Evolutionary conservation across 2,888 invertebrate genomes (phyloP), one percentile per base, ranked within the genome.

Genomic region (Platycnemis pennipes): DNA sequence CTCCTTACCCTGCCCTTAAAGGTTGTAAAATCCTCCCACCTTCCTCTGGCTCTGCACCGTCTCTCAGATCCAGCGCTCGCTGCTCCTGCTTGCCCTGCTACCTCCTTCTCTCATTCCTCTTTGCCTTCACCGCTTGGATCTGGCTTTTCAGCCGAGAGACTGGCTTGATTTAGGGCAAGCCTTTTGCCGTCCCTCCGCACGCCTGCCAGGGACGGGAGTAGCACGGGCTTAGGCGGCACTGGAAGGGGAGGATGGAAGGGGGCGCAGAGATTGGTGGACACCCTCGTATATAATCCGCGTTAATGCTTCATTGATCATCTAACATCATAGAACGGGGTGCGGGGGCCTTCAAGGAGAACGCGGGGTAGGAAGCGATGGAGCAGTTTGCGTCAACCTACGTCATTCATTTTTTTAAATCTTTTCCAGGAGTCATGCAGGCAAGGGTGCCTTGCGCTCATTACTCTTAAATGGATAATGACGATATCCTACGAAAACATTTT

Each of bases 241-340:
- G 63, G 63, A 22, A 26, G 63, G 63, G n/a, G 63, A 63, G n/a
- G 37, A 13, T n/a, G 77, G 31, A 1, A 77, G 77, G 77, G 77
- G n/a, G 26, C 26, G 46, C 3, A 46, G 87, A 44, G 87, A 46
- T 44, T 44, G 46, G 87, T 13, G 45, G 45, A 46, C 46, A 88
- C 46, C 88, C 88, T 91, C 91, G 44, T 44, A 91, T 44, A 91
- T 91, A 91, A 91, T 91, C 91, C 63, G 91, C 91, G 37, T 91
- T 91, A 91, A 91, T 91, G 91, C 91, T 91, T 69, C 91, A 91
- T 91, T 91, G 91, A 91, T 91, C 91, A 91, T 91, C 91, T 69
- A n/a, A 63, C 44, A 63, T 63, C 91, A 91, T 91, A 22, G 91
- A 26, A 77, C 44, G 26, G 13, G 87, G 46, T 16, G 87, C n/a